Evolutionary conservation across 2,797 vertebrate genomes (phyloP).

Genomic region (Melanotaenia nigrans): DNA sequence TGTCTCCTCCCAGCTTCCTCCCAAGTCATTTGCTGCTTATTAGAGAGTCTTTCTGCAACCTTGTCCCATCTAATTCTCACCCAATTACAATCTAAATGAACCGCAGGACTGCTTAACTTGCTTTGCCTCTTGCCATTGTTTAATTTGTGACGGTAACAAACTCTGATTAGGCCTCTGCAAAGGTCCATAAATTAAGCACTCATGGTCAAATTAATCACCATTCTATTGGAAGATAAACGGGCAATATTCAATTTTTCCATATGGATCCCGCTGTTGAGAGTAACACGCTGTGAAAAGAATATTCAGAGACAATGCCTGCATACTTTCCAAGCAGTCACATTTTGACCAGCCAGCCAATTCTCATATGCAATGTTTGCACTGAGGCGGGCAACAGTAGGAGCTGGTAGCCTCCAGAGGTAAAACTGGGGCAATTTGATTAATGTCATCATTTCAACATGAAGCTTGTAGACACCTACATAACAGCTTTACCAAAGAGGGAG

Average conservation of each 20-base stretch:
- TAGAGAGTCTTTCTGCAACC: constrained; percentile 71
- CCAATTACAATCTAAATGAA: constrained; percentile 82
- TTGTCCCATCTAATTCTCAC: constrained; percentile 75
- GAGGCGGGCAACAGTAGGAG: constrained; percentile 31
- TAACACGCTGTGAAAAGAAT: constrained; percentile 21
- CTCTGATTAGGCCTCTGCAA: constrained; percentile 67
- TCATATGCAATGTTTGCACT: constrained; percentile 38
- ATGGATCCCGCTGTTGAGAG: constrained; percentile 45
- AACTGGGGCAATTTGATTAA: constrained; percentile 78
- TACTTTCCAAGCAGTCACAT: constrained; percentile 26
- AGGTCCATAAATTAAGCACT: constrained; percentile 75
- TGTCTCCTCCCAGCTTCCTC: constrained; percentile 41
- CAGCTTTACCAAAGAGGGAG: constrained; percentile 24
- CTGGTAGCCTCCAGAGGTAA: constrained; percentile 34
- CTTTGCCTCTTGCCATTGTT: constrained; percentile 76
- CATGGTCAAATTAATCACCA: constrained; percentile 70
- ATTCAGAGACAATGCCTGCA: constrained; percentile 11
- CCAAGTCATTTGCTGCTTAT: constrained; percentile 67
- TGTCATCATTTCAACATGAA: constrained; percentile 56
- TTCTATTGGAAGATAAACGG: constrained; percentile 58
- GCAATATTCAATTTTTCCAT: constrained; percentile 63
- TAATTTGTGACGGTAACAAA: constrained; percentile 80
- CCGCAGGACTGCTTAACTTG: constrained; percentile 72
- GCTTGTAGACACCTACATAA: constrained; percentile 38
- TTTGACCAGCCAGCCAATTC: constrained; percentile 37